Base-by-base conservation (phyloP, 2,797 vertebrate genomes). In the Neomorphus geoffroyi region DNA sequence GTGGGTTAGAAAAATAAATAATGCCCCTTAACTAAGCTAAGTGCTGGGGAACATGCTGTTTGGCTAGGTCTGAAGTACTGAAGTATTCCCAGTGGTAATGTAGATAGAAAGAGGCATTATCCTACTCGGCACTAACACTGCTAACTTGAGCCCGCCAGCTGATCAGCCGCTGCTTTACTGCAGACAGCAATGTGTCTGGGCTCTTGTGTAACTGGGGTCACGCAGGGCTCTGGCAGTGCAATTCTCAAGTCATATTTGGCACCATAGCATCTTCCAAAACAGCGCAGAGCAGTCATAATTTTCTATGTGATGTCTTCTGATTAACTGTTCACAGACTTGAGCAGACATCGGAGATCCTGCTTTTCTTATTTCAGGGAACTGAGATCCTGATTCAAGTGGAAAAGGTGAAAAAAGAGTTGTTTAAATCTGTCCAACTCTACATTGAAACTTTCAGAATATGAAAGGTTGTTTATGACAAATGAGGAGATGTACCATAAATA, bases 221-320 rank as follows among this genome's bases (percentile, higher is more conserved):
- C 6, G 3, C 77, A 39, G 85, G 86, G 60, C 95, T 92, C 79
- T 92, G 80, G 83, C 86, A 87, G 67, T 4, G 2, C 22, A 53
- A 10, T 45, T 88, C 64, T 80, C 87, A 54, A 80, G 91, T 93
- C 67, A 12, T 81, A 46, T 94, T 94, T 94, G 92, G 83, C 90
- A 60, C 46, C 87, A 6, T 8, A 62, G 33, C 18, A 3, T 82
- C 74, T 94, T 93, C 35, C 53, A 92, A 57, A 92, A 80, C 46
- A 73, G 9, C 50, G 26, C 9, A 56, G 17, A 80, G 18, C 28
- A 48, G 26, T 45, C 22, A 0, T 65, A 35, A 69, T 90, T 92
- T 88, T 94, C 27, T 43, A 0, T 26, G 8, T 19, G 16, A n/a
- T 85, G 23, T 39, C 41, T 90, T 65, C 57, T 88, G 60, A 54